Conservation (phyloP, 2,888 invertebrate species). For the Macrosiphum euphorbiae region DNA sequence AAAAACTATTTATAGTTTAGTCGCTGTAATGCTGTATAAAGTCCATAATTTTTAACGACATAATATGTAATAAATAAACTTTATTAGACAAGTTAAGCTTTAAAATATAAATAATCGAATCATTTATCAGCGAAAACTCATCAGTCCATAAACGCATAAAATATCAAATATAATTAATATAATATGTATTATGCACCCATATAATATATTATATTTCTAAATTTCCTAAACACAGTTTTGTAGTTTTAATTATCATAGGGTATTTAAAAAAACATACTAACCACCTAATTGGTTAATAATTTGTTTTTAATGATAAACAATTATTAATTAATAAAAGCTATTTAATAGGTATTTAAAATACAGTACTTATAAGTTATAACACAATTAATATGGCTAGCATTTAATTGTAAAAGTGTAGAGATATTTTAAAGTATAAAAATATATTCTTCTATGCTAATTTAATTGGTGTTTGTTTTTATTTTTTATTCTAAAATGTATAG, state of each 20-base stretch:
- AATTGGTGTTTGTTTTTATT: not conserved
- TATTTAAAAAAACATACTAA: not conserved
- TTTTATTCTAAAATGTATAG: not conserved
- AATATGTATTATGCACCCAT: not conserved
- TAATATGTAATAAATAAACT: not conserved
- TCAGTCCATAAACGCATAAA: not conserved
- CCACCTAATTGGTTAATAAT: not conserved
- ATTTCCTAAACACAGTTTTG: not conserved
- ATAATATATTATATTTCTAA: not conserved
- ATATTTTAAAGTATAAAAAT: not conserved
- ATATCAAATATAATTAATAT: not conserved
- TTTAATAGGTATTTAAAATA: conserved; percentile 3
- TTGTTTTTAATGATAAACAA: not conserved
- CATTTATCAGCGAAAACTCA: not conserved
- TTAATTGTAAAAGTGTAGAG: not conserved
- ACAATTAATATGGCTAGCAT: not conserved
- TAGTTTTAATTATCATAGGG: not conserved
- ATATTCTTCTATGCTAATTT: not conserved
- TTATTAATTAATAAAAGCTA: not conserved
- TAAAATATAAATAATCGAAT: not conserved
- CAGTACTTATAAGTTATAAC: not conserved
- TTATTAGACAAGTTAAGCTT: not conserved
- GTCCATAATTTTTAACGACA: not conserved
- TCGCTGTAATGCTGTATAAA: not conserved
- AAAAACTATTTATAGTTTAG: conserved; percentile 16